These are phyloP conservation scores for Octomys mimax DNA, from an alignment of 2,797 vertebrate genomes.

Conservation along the genomic window DNA sequence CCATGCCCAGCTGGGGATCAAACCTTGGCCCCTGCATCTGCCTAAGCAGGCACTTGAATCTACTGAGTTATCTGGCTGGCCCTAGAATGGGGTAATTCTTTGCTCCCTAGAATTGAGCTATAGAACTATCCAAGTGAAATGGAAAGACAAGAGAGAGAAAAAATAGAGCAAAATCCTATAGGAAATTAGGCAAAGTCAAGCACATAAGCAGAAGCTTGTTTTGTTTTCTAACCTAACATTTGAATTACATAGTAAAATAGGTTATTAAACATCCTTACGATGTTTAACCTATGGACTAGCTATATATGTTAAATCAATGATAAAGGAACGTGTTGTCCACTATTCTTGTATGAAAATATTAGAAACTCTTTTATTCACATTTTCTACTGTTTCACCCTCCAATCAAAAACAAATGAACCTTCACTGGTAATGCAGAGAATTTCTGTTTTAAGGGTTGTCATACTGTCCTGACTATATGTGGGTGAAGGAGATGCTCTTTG, in stretches of 20 bases:
- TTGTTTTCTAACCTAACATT: background rate
- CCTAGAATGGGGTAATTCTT: background rate
- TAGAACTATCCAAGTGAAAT: background rate
- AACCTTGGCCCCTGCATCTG: no score
- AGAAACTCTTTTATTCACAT: background rate
- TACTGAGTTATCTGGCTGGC: no score
- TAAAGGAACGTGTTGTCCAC: background rate
- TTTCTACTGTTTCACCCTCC: background rate
- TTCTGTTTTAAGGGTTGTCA: background rate
- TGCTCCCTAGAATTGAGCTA: background rate
- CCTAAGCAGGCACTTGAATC: no score
- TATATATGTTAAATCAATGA: background rate
- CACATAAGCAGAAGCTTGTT: background rate
- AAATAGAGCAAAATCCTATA: background rate
- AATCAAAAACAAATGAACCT: background rate
- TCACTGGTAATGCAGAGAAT: background rate
- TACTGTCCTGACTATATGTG: background rate
- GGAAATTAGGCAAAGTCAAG: background rate
- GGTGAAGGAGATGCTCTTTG: background rate
- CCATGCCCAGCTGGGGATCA: no score
- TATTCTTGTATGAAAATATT: background rate
- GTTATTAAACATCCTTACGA: background rate
- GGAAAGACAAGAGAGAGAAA: background rate
- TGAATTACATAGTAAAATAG: slow-evolving; percentile 13
- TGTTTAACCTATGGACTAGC: background rate